Base-by-base conservation (phyloP, 2,113 vertebrate genomes). In the Apteryx mantelli region DNA sequence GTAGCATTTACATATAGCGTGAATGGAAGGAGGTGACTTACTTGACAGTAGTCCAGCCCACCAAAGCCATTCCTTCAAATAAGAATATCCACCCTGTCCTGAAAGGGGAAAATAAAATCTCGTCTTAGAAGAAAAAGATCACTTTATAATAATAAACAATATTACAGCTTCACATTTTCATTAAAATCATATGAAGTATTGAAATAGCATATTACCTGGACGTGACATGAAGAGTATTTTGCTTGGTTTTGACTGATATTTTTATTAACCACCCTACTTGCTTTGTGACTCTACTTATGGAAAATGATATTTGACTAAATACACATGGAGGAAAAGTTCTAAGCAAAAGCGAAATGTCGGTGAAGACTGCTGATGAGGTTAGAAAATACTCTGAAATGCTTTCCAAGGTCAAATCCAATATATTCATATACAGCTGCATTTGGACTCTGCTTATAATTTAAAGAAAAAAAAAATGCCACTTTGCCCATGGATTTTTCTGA, bases 1-100 rank as follows among this genome's bases (percentile, higher is more conserved):
- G 34, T 14, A 64, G 15, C 38, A 61, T 80, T 82, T 91, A 63
- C 20, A 40, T 36, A 14, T 1, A 77, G 25, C 10, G 17, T 78
- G 55, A 71, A 28, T 77, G 7, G 6, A 82, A 87, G 70, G 19
- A 91, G 7, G 12, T 46, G 7, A 91, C 98, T 98, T 98, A 98
- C 98, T 98, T 85, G 97, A 98, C 10, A 99, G 92, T 19, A 99
- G 88, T 82, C 98, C 98, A 95, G 98, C 97, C 98, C 98, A 99
- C 98, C 98, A 99, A 36, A 98, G 93, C 98, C 98, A 98, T 97
- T 99, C 98, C 88, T 98, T 99, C 88, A 98, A 98, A 56, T 99
- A 99, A 73, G 98, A 98, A 97, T 98, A 97, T 92, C 98, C 98
- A 83, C 98, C 98, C 64, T 98, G 97, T 38, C 98, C 98, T 99